A percentile compares a stretch with the other conserved stretches of the same genome.
Conservation (phyloP, 2,888 invertebrate species). For the Epinotia bilunana region DNA sequence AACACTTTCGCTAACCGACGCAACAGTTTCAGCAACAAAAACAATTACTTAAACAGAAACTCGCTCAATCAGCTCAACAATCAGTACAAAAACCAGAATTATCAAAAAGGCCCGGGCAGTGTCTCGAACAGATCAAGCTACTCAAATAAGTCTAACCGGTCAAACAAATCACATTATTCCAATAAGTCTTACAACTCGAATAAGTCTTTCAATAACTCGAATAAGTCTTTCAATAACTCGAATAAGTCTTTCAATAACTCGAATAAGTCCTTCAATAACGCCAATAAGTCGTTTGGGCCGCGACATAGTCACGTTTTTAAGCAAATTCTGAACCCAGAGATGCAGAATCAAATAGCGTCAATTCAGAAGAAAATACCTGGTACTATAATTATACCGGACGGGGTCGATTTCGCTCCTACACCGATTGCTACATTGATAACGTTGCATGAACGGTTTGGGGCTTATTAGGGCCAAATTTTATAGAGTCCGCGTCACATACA, state of each 20-base stretch:
- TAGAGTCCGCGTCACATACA: too few species aligned
- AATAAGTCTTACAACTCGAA: constrained; percentile 27
- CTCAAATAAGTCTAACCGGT: constrained; percentile 22
- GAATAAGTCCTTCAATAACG: neutral
- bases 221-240: neutral
- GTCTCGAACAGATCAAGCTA: constrained; percentile 26
- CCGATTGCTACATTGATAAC: constrained; percentile 12
- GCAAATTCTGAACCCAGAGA: constrained; percentile 28
- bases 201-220: constrained; percentile 9
- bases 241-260: constrained; percentile 4
- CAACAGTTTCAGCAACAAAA: constrained; percentile 15
- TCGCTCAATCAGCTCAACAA: constrained; percentile 28
- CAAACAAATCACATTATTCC: constrained; percentile 18
- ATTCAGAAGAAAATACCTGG: constrained; percentile 12
- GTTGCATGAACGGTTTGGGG: constrained; percentile 31
- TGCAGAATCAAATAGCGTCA: constrained; percentile 21
- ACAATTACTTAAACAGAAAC: constrained; percentile 32
- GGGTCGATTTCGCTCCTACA: constrained; percentile 15
- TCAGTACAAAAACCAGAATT: constrained; percentile 29
- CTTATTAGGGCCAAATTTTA: neutral
- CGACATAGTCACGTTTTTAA: constrained; percentile 1
- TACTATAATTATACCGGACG: neutral
- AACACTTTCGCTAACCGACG: constrained; percentile 22
- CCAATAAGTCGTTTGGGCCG: neutral
- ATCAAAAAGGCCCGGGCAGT: constrained; percentile 28